Evolutionary conservation across 2,113 vertebrate species (phyloP).

Genomic region (Camarhynchus parvulus): DNA sequence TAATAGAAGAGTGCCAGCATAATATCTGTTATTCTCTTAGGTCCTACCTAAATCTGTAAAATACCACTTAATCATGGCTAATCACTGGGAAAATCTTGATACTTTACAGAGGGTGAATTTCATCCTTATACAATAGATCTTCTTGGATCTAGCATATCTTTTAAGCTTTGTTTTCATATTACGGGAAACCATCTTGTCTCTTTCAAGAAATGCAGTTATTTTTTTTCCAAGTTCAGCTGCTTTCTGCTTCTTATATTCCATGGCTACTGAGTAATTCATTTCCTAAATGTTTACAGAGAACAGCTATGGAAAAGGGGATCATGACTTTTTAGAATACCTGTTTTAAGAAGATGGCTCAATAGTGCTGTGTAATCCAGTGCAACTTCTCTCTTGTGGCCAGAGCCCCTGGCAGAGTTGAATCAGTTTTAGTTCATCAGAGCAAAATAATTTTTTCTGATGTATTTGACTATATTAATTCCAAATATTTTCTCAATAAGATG

Average conservation of each 20-base stretch:
- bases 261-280: slow-evolving; percentile 32
- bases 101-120: not conserved
- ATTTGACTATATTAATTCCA: slow-evolving; percentile 26
- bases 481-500: not conserved
- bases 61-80: not conserved
- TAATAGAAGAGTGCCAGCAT: not conserved
- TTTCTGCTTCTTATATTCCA: not conserved
- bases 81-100: not conserved
- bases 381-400: not conserved
- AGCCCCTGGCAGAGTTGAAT: not conserved
- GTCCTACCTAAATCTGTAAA: not conserved
- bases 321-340: slow-evolving; percentile 50
- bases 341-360: slow-evolving; percentile 50
- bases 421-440: not conserved
- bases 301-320: slow-evolving; percentile 44
- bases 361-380: slow-evolving; percentile 30
- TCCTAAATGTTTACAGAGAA: slow-evolving; percentile 61
- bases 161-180: not conserved
- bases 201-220: not conserved
- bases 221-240: not conserved
- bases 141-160: not conserved
- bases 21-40: not conserved
- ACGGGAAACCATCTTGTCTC: not conserved
- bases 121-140: not conserved
- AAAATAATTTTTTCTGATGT: not conserved